A percentile compares a stretch with the other conserved stretches of the same genome.
phyloP scores from a whole-genome alignment of 1,140 invertebrate genomes.

The Phenacoccus solenopsis region DNA sequence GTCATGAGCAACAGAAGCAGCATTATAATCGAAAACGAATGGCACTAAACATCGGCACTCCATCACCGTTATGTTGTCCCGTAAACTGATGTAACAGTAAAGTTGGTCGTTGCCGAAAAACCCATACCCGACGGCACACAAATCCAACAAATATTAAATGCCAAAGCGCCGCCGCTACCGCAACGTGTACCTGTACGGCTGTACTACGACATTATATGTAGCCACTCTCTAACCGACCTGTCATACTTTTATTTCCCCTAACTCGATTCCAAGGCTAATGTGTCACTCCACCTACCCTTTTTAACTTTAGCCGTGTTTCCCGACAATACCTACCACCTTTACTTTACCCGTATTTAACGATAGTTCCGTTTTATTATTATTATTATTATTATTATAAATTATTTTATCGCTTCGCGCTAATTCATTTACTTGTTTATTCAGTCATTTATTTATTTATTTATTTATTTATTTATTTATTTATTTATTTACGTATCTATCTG shows the following conservation, averaged over 20 bases:
- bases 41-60: constrained; percentile 1
- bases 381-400: no score
- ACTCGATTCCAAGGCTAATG: background rate
- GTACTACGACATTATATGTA: no score
- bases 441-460: no score
- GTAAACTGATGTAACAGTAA: background rate
- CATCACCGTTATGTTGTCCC: constrained; percentile 2
- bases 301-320: background rate
- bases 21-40: background rate
- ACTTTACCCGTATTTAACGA: no score
- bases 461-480: no score
- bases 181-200: no score
- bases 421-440: no score
- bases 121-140: background rate
- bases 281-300: background rate
- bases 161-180: background rate
- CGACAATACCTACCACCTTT: no score
- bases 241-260: background rate
- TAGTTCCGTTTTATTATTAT: no score
- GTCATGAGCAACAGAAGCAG: constrained; percentile 11
- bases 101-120: constrained; percentile 4
- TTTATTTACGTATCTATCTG: no score
- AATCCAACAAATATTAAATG: background rate
- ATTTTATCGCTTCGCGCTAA: no score
- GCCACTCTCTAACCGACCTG: background rate